Evolutionary conservation across 2,113 vertebrate species (phyloP).

Genomic region (Bostrychus sinensis): DNA sequence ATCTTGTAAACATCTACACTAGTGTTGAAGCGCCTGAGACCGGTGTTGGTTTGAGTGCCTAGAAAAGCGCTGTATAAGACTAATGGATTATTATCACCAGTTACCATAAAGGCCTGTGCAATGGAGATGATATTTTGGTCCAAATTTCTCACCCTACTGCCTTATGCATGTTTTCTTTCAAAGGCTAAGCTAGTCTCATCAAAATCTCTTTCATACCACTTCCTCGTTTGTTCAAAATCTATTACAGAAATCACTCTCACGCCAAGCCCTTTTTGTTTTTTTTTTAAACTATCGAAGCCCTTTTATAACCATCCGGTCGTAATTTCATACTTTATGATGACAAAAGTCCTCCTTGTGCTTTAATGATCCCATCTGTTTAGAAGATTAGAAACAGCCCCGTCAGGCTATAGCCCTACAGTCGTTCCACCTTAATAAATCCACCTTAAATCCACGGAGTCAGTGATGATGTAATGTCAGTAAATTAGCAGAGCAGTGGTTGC

Average conservation of each 20-base stretch:
- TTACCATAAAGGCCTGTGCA: too few relatives aligned
- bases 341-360: neutral
- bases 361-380: slow-evolving; percentile 38
- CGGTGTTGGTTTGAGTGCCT: too few relatives aligned
- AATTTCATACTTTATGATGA: slow-evolving; percentile 37
- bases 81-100: too few relatives aligned
- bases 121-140: too few relatives aligned
- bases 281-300: slow-evolving; percentile 46
- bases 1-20: too few relatives aligned
- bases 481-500: slow-evolving; percentile 42
- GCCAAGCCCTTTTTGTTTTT: slow-evolving; percentile 7
- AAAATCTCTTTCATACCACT: slow-evolving; percentile 49
- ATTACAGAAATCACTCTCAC: slow-evolving; percentile 26
- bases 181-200: slow-evolving; percentile 34
- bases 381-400: slow-evolving; percentile 32
- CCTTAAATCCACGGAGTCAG: slow-evolving; percentile 20
- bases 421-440: neutral
- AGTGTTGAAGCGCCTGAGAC: too few relatives aligned
- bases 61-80: too few relatives aligned
- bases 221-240: slow-evolving; percentile 43
- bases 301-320: slow-evolving; percentile 35
- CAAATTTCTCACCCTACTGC: too few relatives aligned
- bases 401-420: slow-evolving; percentile 38
- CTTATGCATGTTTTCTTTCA: neutral
- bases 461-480: slow-evolving; percentile 41